Percentiles rank a stretch among this genome's conserved stretches.
These are phyloP conservation scores for Apocheima hispidaria DNA, from an alignment of 2,888 invertebrate genomes.

Conservation along the genomic window DNA sequence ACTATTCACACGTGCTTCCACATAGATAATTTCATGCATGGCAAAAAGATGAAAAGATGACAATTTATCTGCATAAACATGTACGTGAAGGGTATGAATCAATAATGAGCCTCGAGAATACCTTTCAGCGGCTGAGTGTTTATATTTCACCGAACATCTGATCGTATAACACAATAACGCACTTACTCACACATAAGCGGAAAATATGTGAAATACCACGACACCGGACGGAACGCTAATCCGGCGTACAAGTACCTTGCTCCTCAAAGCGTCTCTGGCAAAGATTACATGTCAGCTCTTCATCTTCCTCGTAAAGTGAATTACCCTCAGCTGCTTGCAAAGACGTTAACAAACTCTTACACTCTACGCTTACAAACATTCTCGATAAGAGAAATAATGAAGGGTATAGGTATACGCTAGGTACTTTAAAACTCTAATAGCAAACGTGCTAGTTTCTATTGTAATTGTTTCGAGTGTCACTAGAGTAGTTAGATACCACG, in stretches of 20 bases:
- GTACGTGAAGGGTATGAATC: constrained; percentile 54
- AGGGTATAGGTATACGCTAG: constrained; percentile 25
- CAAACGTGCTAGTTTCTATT: constrained; percentile 32
- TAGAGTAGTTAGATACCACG: constrained; percentile 45
- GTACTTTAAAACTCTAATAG: constrained; percentile 33
- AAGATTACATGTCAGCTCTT: constrained; percentile 90
- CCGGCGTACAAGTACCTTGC: constrained; percentile 88
- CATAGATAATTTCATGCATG: constrained; percentile 67
- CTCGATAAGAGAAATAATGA: constrained; percentile 41
- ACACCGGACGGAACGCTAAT: constrained; percentile 74
- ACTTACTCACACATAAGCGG: constrained; percentile 86
- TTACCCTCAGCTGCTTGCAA: constrained; percentile 89
- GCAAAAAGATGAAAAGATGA: constrained; percentile 62
- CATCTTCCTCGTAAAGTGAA: constrained; percentile 88
- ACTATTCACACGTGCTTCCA: constrained; percentile 68
- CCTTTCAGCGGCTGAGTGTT: constrained; percentile 57
- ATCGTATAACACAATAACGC: constrained; percentile 80
- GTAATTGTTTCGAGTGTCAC: constrained; percentile 39
- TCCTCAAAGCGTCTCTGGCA: constrained; percentile 92
- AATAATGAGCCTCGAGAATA: constrained; percentile 58
- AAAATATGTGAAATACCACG: constrained; percentile 75
- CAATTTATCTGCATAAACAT: constrained; percentile 55
- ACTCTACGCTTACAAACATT: constrained; percentile 59
- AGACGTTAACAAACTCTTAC: constrained; percentile 85
- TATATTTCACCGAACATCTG: constrained; percentile 61